A percentile compares a stretch with the other conserved stretches of the same genome.
Evolutionary conservation across 1,140 invertebrate genomes (phyloP).

Genomic region (Hyphantria cunea): DNA sequence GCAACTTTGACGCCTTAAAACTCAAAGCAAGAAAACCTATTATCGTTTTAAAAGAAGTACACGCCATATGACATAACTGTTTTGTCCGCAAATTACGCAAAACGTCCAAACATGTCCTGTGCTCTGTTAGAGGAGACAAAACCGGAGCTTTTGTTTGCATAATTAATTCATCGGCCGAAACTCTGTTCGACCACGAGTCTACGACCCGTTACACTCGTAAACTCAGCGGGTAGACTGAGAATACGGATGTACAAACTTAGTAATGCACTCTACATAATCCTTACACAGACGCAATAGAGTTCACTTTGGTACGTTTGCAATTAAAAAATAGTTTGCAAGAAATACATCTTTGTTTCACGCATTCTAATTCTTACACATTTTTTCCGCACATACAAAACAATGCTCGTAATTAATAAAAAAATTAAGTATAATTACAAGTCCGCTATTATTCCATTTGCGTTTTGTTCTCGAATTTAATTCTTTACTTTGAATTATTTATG

Average conservation of each 20-base stretch:
- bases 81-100: constrained; percentile 73
- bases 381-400: constrained; percentile 67
- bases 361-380: constrained; percentile 55
- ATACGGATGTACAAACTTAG: constrained; percentile 37
- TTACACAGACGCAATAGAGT: constrained; percentile 37
- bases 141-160: constrained; percentile 64
- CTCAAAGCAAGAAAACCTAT: constrained; percentile 2
- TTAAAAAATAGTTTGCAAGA: neutral
- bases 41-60: constrained; percentile 10
- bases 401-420: constrained; percentile 64
- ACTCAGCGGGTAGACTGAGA: constrained; percentile 53
- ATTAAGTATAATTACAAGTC: constrained; percentile 62
- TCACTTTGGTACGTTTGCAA: constrained; percentile 23
- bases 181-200: constrained; percentile 61
- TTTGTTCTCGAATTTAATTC: constrained; percentile 47
- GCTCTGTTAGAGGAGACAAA: constrained; percentile 64
- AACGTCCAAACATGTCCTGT: constrained; percentile 67
- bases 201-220: constrained; percentile 66
- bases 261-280: constrained; percentile 17
- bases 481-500: constrained; percentile 30
- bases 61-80: constrained; percentile 42
- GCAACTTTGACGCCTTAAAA: neutral
- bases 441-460: constrained; percentile 56
- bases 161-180: constrained; percentile 68
- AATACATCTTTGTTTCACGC: constrained; percentile 53